Conservation (phyloP, 2,888 invertebrate genomes). For the Plusia festucae region DNA sequence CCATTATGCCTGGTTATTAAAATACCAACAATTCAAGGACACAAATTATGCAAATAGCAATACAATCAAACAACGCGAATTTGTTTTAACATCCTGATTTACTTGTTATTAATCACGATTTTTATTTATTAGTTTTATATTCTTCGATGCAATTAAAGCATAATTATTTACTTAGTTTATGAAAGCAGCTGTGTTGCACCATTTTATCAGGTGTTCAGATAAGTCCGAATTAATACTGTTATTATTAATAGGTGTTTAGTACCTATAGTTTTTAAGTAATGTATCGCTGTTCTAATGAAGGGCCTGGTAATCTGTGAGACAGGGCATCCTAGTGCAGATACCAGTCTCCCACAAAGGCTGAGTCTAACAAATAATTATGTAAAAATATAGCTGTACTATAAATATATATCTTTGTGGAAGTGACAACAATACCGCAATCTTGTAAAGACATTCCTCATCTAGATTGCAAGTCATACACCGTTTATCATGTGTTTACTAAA, state of each 20-base stretch:
- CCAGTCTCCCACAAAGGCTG: too few species aligned
- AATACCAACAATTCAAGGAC: neutral
- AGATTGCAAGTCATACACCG: slow-evolving; percentile 18
- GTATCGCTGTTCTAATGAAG: too few species aligned
- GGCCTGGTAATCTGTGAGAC: too few species aligned
- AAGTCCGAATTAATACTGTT: neutral
- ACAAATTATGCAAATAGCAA: neutral
- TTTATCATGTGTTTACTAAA: slow-evolving; percentile 44
- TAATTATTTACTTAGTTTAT: neutral
- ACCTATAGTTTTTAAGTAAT: too few species aligned
- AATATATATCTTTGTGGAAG: too few species aligned
- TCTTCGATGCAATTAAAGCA: neutral
- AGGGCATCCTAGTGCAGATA: too few species aligned
- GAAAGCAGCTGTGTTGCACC: too few species aligned
- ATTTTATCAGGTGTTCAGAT: too few species aligned
- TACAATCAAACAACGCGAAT: neutral
- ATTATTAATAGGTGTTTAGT: too few species aligned
- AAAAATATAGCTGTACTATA: too few species aligned
- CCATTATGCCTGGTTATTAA: too few species aligned
- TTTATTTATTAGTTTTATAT: neutral
- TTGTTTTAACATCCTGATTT: slow-evolving; percentile 1
- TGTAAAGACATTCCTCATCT: slow-evolving; percentile 13
- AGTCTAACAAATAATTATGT: too few species aligned
- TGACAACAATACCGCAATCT: slow-evolving; percentile 1
- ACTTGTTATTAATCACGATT: neutral